Evolutionary conservation across 2,888 invertebrate species (phyloP).

Genomic region (Sipunculus nudus): DNA sequence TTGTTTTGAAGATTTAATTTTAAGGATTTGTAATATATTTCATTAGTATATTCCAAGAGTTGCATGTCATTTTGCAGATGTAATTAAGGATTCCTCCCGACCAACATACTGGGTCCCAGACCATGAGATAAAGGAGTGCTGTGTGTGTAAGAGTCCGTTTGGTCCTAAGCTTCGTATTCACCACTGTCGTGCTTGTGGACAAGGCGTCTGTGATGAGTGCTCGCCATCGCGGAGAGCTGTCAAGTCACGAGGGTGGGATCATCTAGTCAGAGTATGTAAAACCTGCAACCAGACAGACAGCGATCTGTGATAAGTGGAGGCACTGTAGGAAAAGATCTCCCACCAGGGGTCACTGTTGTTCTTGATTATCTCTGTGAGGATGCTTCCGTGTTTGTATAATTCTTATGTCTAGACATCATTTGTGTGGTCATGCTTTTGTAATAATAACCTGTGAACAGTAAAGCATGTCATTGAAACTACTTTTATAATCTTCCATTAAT

Average conservation of each 20-base stretch:
- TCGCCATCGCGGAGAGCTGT: conserved; percentile 65
- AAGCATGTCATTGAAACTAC: too few species aligned
- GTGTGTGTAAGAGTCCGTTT: conserved; percentile 74
- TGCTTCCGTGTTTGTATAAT: too few species aligned
- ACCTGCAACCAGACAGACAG: conserved; percentile 60
- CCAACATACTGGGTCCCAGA: conserved; percentile 86
- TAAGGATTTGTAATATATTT: too few species aligned
- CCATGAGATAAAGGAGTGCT: conserved; percentile 75
- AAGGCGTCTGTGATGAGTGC: conserved; percentile 74
- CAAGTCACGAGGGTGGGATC: conserved; percentile 68
- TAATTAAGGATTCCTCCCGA: conserved; percentile 77
- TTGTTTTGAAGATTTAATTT: too few species aligned
- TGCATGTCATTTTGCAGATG: conserved; percentile 48
- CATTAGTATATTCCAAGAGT: too few species aligned
- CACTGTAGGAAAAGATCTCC: not conserved
- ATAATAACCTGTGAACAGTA: too few species aligned
- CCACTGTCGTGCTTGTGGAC: conserved; percentile 79
- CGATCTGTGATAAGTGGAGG: conserved; percentile 18
- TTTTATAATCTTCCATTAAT: too few species aligned
- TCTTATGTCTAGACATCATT: too few species aligned
- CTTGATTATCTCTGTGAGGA: too few species aligned
- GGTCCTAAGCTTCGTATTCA: conserved; percentile 68
- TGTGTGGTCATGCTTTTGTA: too few species aligned
- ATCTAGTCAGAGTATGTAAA: conserved; percentile 68
- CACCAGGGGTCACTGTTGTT: too few species aligned